These are phyloP conservation scores for Fragum fragum DNA, from an alignment of 2,888 invertebrate genomes.

Conservation along the genomic window DNA sequence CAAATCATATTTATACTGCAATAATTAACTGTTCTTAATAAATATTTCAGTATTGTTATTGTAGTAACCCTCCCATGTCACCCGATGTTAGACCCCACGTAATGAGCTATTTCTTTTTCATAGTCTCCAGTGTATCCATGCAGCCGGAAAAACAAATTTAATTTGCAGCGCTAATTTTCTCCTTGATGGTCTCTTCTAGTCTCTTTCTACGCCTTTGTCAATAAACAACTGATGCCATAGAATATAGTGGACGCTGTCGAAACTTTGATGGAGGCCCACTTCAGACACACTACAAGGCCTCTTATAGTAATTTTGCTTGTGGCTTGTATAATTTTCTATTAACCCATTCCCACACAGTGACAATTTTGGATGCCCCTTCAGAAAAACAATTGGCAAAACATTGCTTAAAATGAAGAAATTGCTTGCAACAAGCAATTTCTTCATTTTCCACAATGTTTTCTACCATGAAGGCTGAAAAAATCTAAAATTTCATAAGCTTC, in stretches of 20 bases:
- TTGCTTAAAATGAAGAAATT: too few relatives aligned
- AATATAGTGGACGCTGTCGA: not conserved
- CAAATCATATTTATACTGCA: too few relatives aligned
- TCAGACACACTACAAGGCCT: not conserved
- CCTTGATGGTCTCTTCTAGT: slow-evolving; percentile 12
- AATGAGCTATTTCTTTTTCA: slow-evolving; percentile 35
- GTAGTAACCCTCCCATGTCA: not conserved
- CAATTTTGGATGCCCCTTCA: too few relatives aligned
- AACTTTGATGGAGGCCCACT: not conserved
- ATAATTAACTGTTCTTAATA: too few relatives aligned
- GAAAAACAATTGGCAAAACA: too few relatives aligned
- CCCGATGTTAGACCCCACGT: slow-evolving; percentile 22
- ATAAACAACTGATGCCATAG: slow-evolving; percentile 13
- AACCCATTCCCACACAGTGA: too few relatives aligned
- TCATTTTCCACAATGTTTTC: too few relatives aligned
- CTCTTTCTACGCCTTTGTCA: slow-evolving; percentile 10
- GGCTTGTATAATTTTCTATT: not conserved
- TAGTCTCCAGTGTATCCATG: slow-evolving; percentile 22
- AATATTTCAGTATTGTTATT: too few relatives aligned
- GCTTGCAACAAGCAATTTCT: too few relatives aligned
- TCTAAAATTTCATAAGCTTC: too few relatives aligned
- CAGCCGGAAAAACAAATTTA: slow-evolving; percentile 35
- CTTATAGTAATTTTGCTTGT: not conserved
- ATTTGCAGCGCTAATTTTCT: slow-evolving; percentile 34
- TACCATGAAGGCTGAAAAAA: too few relatives aligned